Percentiles rank a stretch among this genome's conserved stretches.
These are phyloP conservation scores for Probosciger aterrimus DNA, from an alignment of 2,113 vertebrate species.

Conservation along the genomic window DNA sequence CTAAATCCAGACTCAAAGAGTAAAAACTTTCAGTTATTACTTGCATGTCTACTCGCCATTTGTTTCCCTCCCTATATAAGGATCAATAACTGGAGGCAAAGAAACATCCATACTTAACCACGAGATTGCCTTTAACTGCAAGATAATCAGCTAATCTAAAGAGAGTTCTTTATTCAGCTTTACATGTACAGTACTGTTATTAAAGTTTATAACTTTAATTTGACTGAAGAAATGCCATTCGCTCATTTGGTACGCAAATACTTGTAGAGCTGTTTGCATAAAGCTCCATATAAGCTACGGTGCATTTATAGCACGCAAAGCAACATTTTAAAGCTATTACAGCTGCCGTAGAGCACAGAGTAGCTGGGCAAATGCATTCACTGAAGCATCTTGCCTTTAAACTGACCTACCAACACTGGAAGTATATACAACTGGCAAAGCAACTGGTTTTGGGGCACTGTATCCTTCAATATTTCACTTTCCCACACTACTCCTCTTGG, in stretches of 20 bases:
- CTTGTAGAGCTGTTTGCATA: not conserved
- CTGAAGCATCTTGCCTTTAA: not conserved
- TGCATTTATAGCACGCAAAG: not conserved
- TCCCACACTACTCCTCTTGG: not conserved
- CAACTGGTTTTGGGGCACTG: not conserved
- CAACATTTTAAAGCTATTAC: not conserved
- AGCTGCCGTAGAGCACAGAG: not conserved
- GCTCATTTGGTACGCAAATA: not conserved
- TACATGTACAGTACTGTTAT: not conserved
- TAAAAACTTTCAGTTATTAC: not conserved
- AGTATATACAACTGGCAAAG: not conserved
- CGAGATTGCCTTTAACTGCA: not conserved
- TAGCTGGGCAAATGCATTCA: not conserved
- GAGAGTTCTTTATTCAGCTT: not conserved
- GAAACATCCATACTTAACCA: not conserved
- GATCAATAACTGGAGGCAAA: not conserved
- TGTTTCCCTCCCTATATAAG: not conserved
- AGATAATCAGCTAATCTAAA: not conserved
- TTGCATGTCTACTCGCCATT: not conserved
- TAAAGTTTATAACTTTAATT: constrained; percentile 5
- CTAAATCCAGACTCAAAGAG: not conserved
- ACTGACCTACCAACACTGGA: not conserved
- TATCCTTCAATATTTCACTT: not conserved
- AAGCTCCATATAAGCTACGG: not conserved
- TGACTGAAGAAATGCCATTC: not conserved